Evolutionary conservation across 2,113 vertebrate genomes (phyloP).

Genomic region (Rhea pennata): DNA sequence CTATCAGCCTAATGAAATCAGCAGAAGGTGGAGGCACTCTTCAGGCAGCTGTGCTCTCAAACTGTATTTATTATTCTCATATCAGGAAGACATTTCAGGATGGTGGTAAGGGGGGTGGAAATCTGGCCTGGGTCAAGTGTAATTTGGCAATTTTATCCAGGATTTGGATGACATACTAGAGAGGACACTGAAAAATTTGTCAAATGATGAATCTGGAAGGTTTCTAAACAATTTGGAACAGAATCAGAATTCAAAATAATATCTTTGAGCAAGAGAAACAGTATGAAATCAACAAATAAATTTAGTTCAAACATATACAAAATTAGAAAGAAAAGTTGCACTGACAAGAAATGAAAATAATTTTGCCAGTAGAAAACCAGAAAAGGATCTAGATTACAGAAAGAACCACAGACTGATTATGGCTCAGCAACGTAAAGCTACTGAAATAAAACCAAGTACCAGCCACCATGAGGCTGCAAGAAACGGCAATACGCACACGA

Average conservation of each 20-base stretch:
- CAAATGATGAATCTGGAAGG: neutral
- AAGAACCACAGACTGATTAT: neutral
- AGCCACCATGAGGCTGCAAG: neutral
- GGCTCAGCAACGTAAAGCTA: neutral
- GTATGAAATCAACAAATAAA: neutral
- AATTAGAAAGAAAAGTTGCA: neutral
- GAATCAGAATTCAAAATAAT: neutral
- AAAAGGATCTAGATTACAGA: neutral
- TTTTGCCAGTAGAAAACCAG: neutral
- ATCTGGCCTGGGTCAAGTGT: neutral
- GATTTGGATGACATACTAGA: neutral
- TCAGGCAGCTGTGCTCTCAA: constrained; percentile 7
- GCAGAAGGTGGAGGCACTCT: neutral
- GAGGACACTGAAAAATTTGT: neutral
- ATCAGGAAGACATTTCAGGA: neutral
- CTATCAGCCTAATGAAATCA: neutral
- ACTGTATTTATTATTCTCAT: neutral
- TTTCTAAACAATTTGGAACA: neutral
- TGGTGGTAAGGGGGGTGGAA: neutral
- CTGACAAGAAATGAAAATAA: neutral
- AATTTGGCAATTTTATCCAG: neutral
- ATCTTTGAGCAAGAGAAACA: neutral
- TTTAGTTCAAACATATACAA: neutral
- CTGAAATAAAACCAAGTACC: neutral
- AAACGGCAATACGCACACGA: neutral